Evolutionary conservation across 2,888 invertebrate species (phyloP).

Genomic region (Xiphydria camelus): DNA sequence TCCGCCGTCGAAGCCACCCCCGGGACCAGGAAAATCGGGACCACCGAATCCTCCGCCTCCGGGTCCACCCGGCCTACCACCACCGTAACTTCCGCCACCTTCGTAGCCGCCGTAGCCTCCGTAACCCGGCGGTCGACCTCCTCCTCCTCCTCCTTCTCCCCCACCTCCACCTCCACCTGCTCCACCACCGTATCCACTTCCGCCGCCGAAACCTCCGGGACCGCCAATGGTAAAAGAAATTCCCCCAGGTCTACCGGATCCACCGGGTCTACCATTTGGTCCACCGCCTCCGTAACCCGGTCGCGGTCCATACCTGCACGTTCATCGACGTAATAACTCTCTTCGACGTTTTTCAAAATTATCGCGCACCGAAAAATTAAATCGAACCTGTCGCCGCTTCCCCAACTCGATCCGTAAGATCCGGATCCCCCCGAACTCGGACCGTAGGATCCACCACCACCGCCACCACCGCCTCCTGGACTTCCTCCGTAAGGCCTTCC

Average conservation of each 20-base stretch:
- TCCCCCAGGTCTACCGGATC: conserved; percentile 23
- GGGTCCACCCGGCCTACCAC: conserved; percentile 9
- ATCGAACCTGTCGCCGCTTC: conserved; percentile 1
- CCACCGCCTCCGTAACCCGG: conserved; percentile 26
- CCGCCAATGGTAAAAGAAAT: conserved; percentile 10
- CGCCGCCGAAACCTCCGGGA: conserved; percentile 18
- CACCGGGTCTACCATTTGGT: conserved; percentile 16
- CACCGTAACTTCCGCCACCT: conserved; percentile 20
- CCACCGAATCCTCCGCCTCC: conserved; percentile 29
- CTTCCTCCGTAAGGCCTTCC: conserved; percentile 5
- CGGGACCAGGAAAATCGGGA: background rate
- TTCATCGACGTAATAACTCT: too few species aligned
- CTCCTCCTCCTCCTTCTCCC: conserved; percentile 25
- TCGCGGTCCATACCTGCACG: conserved; percentile 31
- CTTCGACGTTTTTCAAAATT: conserved; percentile 1
- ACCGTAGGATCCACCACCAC: conserved; percentile 2
- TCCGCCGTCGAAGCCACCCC: conserved; percentile 31
- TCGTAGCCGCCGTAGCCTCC: conserved; percentile 14
- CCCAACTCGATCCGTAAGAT: conserved; percentile 1
- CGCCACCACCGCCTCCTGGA: background rate
- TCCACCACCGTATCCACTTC: conserved; percentile 26
- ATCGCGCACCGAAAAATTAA: too few species aligned
- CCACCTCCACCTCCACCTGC: conserved; percentile 29
- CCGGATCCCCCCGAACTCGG: conserved; percentile 6
- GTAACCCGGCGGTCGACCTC: conserved; percentile 12